Conservation (phyloP, 2,888 invertebrate genomes). For the Argynnis bischoffii region DNA sequence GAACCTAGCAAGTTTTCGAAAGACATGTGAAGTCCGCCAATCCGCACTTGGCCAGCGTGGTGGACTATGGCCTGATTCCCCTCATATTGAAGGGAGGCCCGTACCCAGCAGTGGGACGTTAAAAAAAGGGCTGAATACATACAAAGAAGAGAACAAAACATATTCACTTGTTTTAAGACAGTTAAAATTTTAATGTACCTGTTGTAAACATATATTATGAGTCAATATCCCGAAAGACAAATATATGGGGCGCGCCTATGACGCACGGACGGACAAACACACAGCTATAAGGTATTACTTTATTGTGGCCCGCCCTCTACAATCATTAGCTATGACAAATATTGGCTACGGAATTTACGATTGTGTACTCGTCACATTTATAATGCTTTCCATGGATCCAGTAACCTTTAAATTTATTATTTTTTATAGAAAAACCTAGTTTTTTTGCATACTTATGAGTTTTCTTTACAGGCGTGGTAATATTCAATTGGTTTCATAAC, state of each 20-base stretch:
- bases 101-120: too few relatives aligned
- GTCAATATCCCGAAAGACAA: slow-evolving; percentile 33
- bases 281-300: slow-evolving; percentile 74
- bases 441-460: too few relatives aligned
- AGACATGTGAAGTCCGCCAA: too few relatives aligned
- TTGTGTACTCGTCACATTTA: slow-evolving; percentile 50
- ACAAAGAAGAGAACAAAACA: too few relatives aligned
- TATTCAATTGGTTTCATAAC: too few relatives aligned
- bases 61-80: too few relatives aligned
- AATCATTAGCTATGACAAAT: slow-evolving; percentile 63
- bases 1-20: too few relatives aligned
- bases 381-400: slow-evolving; percentile 20
- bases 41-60: too few relatives aligned
- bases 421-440: not conserved
- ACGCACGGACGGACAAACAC: slow-evolving; percentile 72
- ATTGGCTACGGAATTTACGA: slow-evolving; percentile 59
- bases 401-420: slow-evolving; percentile 4
- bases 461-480: too few relatives aligned
- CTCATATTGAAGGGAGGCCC: too few relatives aligned
- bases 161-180: too few relatives aligned
- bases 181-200: not conserved
- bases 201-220: slow-evolving; percentile 4
- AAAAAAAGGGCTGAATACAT: too few relatives aligned
- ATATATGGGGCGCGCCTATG: slow-evolving; percentile 64
- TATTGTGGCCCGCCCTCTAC: slow-evolving; percentile 72